Evolutionary conservation across 2,113 vertebrate genomes (phyloP).

Genomic region (Myotis lucifugus): DNA sequence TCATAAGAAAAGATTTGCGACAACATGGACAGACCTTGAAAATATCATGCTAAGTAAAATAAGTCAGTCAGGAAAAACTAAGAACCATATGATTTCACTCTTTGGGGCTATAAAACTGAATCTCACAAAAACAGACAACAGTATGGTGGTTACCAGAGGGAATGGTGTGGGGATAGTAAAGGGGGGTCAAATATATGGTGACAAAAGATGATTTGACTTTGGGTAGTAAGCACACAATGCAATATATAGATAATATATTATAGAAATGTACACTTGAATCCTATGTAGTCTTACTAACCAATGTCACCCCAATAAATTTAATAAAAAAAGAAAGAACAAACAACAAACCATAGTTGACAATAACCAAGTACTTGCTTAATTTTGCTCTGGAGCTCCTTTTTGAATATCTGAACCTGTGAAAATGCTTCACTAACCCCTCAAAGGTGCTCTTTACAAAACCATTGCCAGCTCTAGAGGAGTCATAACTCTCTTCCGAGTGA

Average conservation of each 20-base stretch:
- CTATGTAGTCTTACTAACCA: not conserved
- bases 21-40: not conserved
- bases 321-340: not conserved
- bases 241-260: not conserved
- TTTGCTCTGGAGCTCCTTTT: not conserved
- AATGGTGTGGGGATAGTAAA: not conserved
- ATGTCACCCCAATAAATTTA: not conserved
- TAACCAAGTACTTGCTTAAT: not conserved
- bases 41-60: not conserved
- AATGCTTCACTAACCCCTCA: not conserved
- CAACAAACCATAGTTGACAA: not conserved
- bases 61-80: not conserved
- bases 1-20: not conserved
- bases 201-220: not conserved
- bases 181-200: not conserved
- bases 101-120: not conserved
- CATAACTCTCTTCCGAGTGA: not conserved
- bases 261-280: not conserved
- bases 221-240: not conserved
- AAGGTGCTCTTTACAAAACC: not conserved
- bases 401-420: not conserved
- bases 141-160: not conserved
- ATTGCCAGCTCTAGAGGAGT: not conserved
- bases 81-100: not conserved
- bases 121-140: not conserved